Base-by-base conservation (phyloP, 2,888 invertebrate genomes). In the Amphimallon solstitiale region DNA sequence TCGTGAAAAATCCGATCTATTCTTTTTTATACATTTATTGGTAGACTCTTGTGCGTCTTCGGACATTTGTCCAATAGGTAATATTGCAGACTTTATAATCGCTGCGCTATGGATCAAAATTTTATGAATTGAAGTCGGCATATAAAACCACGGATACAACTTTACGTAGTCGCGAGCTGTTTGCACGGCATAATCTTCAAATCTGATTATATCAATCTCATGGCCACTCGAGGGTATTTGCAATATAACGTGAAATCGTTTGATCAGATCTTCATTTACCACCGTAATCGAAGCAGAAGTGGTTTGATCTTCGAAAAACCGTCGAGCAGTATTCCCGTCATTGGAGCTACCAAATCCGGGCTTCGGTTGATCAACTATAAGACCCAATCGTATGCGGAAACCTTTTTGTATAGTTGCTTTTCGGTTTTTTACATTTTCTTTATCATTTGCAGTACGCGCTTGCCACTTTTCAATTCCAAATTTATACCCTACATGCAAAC, bases 401-500 rank as follows among this genome's bases (percentile, higher is more conserved):
- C 43, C 48, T 38, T 66, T 19, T 63, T 67, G 49, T 35, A 73
- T 70, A n/a, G 10, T 46, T 14, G 37, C 59, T 59, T 68, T 70
- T 19, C 56, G 15, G n/a, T 35, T 43, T n/a, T 29, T 35, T n/a
- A 60, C 38, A 37, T 35, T 43, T 12, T 63, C n/a, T 46, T 69
- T 69, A 15, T 71, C 65, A 61, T 68, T 63, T 1, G 12, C 29
- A 68, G 71, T 71, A 4, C 74, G 72, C 29, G 75, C 75, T 72
- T 78, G 77, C 77, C 77, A 78, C 69, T 76, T 70, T 61, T 74
- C 66, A 21, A 76, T 68, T 12, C 70, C 69, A 10, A 78, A 34
- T 71, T 73, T 74, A 66, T 78, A 78, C 7, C 74, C 65, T 17
- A 77, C 63, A 63, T 78, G 73, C 43, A 79, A 59, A 3, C 75